These are phyloP conservation scores for Gymnothorax javanicus DNA, from an alignment of 2,797 vertebrate genomes.

Conservation along the genomic window DNA sequence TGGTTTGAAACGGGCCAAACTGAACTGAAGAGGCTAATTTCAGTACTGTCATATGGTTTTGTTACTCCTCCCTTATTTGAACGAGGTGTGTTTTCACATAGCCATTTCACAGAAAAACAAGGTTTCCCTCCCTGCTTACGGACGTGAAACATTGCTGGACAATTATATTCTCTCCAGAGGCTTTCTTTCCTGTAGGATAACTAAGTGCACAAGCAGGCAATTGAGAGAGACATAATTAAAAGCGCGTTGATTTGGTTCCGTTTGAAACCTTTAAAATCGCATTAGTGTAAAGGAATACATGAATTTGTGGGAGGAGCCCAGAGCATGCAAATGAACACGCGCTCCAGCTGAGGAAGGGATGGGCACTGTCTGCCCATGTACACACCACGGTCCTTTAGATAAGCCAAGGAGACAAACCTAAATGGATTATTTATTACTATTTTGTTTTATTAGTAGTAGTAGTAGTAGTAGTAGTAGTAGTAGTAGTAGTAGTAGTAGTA, in stretches of 20 bases:
- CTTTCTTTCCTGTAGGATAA: neutral
- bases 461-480: too few species aligned
- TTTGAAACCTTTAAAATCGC: constrained; percentile 20
- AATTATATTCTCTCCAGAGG: constrained; percentile 21
- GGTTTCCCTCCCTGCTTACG: constrained; percentile 7
- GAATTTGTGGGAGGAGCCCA: neutral
- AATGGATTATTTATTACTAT: neutral
- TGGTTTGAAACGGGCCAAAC: neutral
- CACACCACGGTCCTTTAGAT: neutral
- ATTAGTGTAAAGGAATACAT: neutral
- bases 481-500: too few species aligned
- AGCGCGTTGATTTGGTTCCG: constrained; percentile 19
- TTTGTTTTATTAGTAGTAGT: too few species aligned
- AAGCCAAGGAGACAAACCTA: neutral
- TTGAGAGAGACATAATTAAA: constrained; percentile 24
- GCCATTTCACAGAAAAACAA: neutral
- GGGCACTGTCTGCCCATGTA: neutral
- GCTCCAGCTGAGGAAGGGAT: neutral
- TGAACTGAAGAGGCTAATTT: constrained; percentile 33
- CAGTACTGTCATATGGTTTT: constrained; percentile 15
- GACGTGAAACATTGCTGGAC: constrained; percentile 21
- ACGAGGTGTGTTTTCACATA: constrained; percentile 40
- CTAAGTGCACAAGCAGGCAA: constrained; percentile 15
- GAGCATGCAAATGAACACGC: neutral
- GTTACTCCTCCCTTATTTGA: constrained; percentile 33